Evolutionary conservation across 2,888 invertebrate genomes (phyloP), one percentile per base, ranked within the genome.

Genomic region (Caenorhabditis zanzibari): DNA sequence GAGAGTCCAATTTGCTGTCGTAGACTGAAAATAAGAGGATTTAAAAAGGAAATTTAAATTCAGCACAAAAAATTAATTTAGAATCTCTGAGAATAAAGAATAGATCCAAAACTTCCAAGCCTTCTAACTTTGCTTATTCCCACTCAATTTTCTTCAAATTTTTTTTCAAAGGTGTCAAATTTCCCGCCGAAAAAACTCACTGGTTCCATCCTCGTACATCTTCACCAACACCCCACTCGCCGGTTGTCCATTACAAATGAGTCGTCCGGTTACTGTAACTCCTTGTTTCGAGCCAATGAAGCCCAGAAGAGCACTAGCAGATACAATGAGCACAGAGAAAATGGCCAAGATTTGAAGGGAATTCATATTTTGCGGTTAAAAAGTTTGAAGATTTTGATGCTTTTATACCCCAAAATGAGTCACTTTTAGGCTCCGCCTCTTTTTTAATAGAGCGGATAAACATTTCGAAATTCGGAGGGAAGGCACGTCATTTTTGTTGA

Each of bases 1-100:
- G 88, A 24, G 86, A 86, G 61, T 82, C 90, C 87, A 90, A 73
- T 54, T 88, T 82, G 49, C 87, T 87, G 71, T 90, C 90, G 49
- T 75, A 81, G 52, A 75, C 81, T 81, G 63, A 47, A 81, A 81
- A 32, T 6, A 32, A 32, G 7, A 32, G n/a, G n/a, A n/a, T n/a
- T 32, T 47, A 19, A 47, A 14, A 2, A 7, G 16, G 2, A 44
- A 16, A 16, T 44, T 41, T 41, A 2, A 16, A 41, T 41, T 41
- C 7, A 32, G 32, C 32, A 7, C 32, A 4, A 32, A 7, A 32
- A 6, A 6, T 32, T 32, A 7, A 32, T 32, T 32, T 6, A 7
- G 32, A 32, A n/a, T n/a, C n/a, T n/a, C n/a, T n/a, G n/a, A n/a
- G n/a, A n/a, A n/a, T n/a, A n/a, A n/a, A n/a, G n/a, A n/a, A n/a